A percentile compares a stretch with the other conserved stretches of the same genome.
phyloP scores from a whole-genome alignment of 2,888 invertebrate species.

The Sthenelais limicola region DNA sequence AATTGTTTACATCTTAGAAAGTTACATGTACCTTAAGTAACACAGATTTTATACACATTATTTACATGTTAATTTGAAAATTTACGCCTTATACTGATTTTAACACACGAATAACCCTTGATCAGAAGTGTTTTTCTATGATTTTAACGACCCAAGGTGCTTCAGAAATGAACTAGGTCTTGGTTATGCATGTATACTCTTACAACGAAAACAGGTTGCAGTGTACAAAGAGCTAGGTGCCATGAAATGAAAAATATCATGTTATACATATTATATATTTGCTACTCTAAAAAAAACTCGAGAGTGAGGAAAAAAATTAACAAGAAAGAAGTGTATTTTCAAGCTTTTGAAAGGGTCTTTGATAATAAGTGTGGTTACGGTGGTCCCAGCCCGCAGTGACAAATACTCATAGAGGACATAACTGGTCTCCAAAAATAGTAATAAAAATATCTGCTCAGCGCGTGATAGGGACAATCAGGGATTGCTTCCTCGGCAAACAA shows the following conservation, averaged over 20 bases:
- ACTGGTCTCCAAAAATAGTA: slow-evolving; percentile 29
- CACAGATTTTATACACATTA: too few species aligned
- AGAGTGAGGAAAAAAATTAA: slow-evolving; percentile 13
- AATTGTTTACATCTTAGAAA: too few species aligned
- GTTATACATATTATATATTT: slow-evolving; percentile 34
- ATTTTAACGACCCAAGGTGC: slow-evolving; percentile 30
- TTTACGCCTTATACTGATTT: too few species aligned
- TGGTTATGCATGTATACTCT: slow-evolving; percentile 34
- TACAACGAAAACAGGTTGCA: slow-evolving; percentile 34
- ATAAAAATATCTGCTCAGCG: slow-evolving; percentile 21
- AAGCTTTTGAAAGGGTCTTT: slow-evolving; percentile 29
- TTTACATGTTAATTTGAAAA: too few species aligned
- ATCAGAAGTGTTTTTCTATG: slow-evolving; percentile 35
- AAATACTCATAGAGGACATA: slow-evolving; percentile 25
- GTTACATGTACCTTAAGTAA: too few species aligned
- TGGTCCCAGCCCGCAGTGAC: slow-evolving; percentile 26
- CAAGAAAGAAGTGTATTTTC: slow-evolving; percentile 33
- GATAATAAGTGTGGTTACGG: too few species aligned
- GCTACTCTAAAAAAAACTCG: slow-evolving; percentile 14
- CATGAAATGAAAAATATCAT: slow-evolving; percentile 26
- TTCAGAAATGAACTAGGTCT: slow-evolving; percentile 25
- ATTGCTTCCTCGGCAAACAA: neutral
- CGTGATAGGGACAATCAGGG: slow-evolving; percentile 9
- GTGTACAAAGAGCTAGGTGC: slow-evolving; percentile 34
- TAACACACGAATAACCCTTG: too few species aligned